Evolutionary conservation across 2,888 invertebrate species (phyloP).

Genomic region (Candidula unifasciata): DNA sequence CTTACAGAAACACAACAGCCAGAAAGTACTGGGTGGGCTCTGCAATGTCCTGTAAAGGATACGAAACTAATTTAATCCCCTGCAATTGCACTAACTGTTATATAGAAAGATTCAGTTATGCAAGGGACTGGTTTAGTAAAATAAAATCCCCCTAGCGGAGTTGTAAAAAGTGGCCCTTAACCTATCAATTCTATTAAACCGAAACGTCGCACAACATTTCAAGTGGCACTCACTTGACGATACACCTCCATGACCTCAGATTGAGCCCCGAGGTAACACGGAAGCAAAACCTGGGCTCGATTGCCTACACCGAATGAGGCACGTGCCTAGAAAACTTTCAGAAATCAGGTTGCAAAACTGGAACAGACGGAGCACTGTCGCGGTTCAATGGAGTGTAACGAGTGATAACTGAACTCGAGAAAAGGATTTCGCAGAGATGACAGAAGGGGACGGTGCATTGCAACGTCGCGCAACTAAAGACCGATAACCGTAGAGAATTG

Average conservation of each 20-base stretch:
- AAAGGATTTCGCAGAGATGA: background rate
- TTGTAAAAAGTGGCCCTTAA: no score
- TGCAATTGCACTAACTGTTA: no score
- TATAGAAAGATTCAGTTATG: no score
- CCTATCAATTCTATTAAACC: background rate
- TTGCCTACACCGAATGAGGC: background rate
- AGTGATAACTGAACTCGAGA: background rate
- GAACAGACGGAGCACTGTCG: conserved; percentile 23
- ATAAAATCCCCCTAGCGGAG: no score
- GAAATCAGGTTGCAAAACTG: background rate
- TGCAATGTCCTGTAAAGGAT: no score
- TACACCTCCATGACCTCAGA: background rate
- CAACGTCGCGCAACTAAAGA: no score
- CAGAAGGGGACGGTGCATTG: background rate
- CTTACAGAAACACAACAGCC: no score
- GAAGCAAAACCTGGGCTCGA: background rate
- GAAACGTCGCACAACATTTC: background rate
- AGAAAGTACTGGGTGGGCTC: no score
- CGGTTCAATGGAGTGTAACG: conserved; percentile 26
- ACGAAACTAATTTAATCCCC: no score
- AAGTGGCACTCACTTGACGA: background rate
- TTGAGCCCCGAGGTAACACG: background rate
- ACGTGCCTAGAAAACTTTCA: background rate
- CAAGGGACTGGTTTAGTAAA: no score
- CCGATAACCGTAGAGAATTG: no score